phyloP scores from a whole-genome alignment of 35 echinoderm and acorn worm genomes.

The Lytechinus pictus region DNA sequence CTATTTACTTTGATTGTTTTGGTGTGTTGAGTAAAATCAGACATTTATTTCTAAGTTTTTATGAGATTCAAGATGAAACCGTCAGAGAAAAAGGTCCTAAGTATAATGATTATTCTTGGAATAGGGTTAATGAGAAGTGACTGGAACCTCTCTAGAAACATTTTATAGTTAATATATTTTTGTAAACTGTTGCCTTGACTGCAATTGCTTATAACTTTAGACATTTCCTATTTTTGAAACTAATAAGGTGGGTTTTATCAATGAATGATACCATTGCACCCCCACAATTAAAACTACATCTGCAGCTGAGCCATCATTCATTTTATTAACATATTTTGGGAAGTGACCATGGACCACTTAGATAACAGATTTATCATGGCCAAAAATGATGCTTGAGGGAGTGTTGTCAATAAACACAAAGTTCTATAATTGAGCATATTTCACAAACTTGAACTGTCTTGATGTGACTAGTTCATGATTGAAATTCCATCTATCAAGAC shows the following conservation, averaged over 20 bases:
- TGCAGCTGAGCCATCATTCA: background rate
- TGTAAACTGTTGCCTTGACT: background rate
- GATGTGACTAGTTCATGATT: background rate
- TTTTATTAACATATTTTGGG: background rate
- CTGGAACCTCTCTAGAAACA: background rate
- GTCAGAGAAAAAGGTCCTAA: background rate
- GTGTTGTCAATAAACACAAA: background rate
- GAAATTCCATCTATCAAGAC: background rate
- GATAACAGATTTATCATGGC: background rate
- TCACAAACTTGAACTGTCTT: background rate
- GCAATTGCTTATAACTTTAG: background rate
- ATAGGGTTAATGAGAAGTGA: background rate
- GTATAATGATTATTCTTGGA: background rate
- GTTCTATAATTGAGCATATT: conserved; percentile 4
- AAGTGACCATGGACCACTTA: background rate
- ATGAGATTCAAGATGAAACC: background rate
- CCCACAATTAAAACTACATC: background rate
- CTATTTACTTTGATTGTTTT: too few species aligned
- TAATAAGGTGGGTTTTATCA: too few species aligned
- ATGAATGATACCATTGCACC: too few species aligned
- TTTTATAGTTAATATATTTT: background rate
- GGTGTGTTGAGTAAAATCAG: background rate
- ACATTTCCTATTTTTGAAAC: background rate
- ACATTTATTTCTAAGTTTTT: background rate
- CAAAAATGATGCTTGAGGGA: background rate